Evolutionary conservation across 2,888 invertebrate species (phyloP).

Genomic region (Arge pagana): DNA sequence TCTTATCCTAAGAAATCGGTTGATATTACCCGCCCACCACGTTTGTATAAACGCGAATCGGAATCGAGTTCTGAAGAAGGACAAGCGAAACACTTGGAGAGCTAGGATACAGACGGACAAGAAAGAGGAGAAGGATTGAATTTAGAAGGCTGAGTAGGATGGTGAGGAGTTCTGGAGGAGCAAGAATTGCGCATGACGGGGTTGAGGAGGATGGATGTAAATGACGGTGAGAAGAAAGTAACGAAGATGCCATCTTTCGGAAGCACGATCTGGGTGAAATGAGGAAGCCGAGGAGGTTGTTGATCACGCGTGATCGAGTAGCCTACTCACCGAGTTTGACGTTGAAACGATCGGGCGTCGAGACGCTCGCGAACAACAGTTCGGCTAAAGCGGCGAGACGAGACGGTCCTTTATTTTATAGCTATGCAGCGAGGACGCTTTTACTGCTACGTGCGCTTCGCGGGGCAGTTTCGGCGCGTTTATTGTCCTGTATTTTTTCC

Average conservation of each 20-base stretch:
- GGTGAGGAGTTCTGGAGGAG: no score
- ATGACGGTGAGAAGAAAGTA: not conserved
- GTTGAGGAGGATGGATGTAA: not conserved
- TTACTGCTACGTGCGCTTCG: slow-evolving; percentile 43
- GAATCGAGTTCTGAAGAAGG: no score
- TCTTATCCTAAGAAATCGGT: no score
- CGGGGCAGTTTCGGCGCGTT: slow-evolving; percentile 42
- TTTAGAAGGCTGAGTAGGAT: no score
- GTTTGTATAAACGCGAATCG: no score
- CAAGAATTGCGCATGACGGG: no score
- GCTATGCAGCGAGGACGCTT: slow-evolving; percentile 52
- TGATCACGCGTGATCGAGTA: slow-evolving; percentile 11
- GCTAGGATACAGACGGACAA: not conserved
- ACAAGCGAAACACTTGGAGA: no score
- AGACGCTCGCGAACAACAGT: slow-evolving; percentile 12
- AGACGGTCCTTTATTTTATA: slow-evolving; percentile 49
- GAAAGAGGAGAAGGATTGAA: not conserved
- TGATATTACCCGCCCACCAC: no score
- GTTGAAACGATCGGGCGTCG: slow-evolving; percentile 44
- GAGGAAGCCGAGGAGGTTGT: slow-evolving; percentile 3
- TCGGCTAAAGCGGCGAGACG: slow-evolving; percentile 14
- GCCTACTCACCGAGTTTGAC: slow-evolving; percentile 42
- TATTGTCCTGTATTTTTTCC: slow-evolving; percentile 43
- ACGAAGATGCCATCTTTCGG: no score
- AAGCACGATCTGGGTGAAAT: no score